Evolutionary conservation across 2,113 vertebrate genomes (phyloP), one percentile per base, ranked within the genome.

Genomic region (Psephotus haematonotus): DNA sequence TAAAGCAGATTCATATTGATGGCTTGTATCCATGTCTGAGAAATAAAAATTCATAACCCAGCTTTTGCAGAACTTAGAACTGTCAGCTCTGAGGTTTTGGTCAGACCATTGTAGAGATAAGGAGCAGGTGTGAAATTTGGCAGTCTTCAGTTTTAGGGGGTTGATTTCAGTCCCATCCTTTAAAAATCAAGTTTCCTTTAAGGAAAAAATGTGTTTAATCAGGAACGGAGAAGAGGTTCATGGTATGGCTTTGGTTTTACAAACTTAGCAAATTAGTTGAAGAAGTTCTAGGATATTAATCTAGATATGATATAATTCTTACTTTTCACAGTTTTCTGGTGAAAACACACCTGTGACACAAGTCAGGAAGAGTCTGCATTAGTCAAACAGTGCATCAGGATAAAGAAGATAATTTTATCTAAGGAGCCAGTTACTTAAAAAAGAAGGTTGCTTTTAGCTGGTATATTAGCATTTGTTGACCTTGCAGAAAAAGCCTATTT

Each of bases 91-190:
- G 57, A 55, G 80, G 47, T 93, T 95, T 92, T 78, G 77, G 49
- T 96, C 76, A 86, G 65, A 68, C 31, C 24, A 68, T 72, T 35
- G 12, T 0, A 79, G 49, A 89, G 92, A 95, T 44, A 90, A 78
- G 47, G 13, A 93, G 27, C 85, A 95, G 64, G 88, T 96, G 93
- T 53, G 47, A 88, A 88, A 90, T 86, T 86, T 92, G 76, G 47
- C 92, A 82, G 35, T 44, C 44, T 78, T 79, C 50, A 86, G 39
- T 68, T 76, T 86, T 88, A 67, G 5, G 15, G 35, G 10, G 11
- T 79, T 23, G 3, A 60, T 79, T 86, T 64, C 50, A 88, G 17
- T 68, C 12, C 9, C 9, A 19, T 82, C 8, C 31, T 75, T 86
- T 75, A 35, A 46, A 92, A 93, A 95, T 57, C 4, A 68, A 39